Conservation (phyloP, 2,113 vertebrate species). For the Emydura subglobosa region DNA sequence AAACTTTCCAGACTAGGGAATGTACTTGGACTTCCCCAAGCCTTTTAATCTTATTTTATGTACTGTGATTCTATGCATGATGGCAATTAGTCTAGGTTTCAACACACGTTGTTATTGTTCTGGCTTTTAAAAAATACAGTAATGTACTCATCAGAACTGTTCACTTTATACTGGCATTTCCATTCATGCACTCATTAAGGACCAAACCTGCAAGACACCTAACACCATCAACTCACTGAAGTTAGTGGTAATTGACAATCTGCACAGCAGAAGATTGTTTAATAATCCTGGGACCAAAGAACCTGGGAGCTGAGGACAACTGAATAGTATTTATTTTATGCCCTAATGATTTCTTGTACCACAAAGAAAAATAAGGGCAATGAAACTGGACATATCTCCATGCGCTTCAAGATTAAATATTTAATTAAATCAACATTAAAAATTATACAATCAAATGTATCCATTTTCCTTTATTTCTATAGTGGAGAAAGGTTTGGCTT, state of each 20-base stretch:
- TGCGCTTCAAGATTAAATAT: neutral
- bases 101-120: neutral
- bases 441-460: neutral
- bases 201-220: fast-evolving
- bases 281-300: neutral
- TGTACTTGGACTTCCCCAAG: neutral
- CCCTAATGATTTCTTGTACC: neutral
- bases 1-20: neutral
- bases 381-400: neutral
- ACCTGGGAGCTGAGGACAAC: neutral
- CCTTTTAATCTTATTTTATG: neutral
- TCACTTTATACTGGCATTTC: neutral
- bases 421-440: neutral
- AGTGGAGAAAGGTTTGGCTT: neutral
- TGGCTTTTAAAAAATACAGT: neutral
- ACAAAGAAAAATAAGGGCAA: neutral
- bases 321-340: neutral
- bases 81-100: neutral
- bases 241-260: neutral
- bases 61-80: neutral
- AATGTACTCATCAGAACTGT: neutral
- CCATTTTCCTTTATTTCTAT: neutral
- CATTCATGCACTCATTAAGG: neutral
- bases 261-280: neutral
- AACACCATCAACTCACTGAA: neutral